Percentiles rank a stretch among this genome's conserved stretches.
These are phyloP conservation scores for Nudaria mundana DNA, from an alignment of 2,888 invertebrate genomes.

Conservation along the genomic window DNA sequence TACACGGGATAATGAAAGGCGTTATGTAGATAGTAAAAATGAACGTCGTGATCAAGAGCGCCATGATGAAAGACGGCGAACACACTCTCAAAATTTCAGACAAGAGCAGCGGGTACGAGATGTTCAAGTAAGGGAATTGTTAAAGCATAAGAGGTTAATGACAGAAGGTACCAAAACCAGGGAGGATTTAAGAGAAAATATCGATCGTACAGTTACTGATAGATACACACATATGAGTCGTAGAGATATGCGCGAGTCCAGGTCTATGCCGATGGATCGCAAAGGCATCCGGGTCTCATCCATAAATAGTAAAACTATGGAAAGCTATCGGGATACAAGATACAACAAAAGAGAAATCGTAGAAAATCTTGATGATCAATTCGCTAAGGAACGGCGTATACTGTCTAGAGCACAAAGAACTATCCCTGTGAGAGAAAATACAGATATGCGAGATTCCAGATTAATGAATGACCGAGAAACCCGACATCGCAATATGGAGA, in stretches of 20 bases:
- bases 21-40: conserved; percentile 5
- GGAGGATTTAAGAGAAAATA: conserved; percentile 10
- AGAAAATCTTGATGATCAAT: too few species aligned
- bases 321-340: too few species aligned
- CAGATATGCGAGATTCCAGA: conserved; percentile 11
- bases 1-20: conserved; percentile 8
- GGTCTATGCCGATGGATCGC: conserved; percentile 2
- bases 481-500: conserved; percentile 1
- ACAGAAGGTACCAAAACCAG: too few species aligned
- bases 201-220: neutral
- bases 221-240: neutral
- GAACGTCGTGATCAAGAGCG: conserved; percentile 11
- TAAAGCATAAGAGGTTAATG: conserved; percentile 6
- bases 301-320: too few species aligned
- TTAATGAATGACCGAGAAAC: conserved; percentile 2
- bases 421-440: too few species aligned
- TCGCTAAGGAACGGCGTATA: too few species aligned
- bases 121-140: conserved; percentile 2
- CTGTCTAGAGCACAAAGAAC: too few species aligned
- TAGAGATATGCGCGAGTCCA: conserved; percentile 10
- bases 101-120: conserved; percentile 7
- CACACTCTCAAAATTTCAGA: conserved; percentile 11
- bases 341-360: too few species aligned
- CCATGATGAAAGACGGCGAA: conserved; percentile 5
- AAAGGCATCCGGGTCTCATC: conserved; percentile 9